Conservation (phyloP, 1,140 invertebrate species). For the Drosophila carrolli region DNA sequence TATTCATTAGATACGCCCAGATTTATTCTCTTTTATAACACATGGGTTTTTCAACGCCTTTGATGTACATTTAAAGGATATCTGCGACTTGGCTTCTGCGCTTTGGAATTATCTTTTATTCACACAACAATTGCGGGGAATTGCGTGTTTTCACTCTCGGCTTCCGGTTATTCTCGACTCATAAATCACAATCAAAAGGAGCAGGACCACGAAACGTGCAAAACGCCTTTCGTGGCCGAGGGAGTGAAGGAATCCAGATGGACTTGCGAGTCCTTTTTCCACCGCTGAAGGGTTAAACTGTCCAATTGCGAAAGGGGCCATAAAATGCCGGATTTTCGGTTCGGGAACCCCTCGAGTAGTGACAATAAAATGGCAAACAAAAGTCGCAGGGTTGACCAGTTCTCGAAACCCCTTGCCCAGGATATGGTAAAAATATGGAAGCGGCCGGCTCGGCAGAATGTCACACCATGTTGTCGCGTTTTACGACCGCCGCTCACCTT, state of each 20-base stretch:
- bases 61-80: slow-evolving; percentile 1
- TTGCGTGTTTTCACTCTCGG: slow-evolving; percentile 26
- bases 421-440: slow-evolving; percentile 71
- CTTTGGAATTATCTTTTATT: slow-evolving; percentile 4
- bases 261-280: slow-evolving; percentile 36
- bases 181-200: slow-evolving; percentile 73
- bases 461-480: slow-evolving; percentile 82
- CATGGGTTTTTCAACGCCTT: background rate
- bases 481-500: slow-evolving; percentile 73
- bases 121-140: slow-evolving; percentile 14
- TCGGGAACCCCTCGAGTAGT: slow-evolving; percentile 60
- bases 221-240: slow-evolving; percentile 28
- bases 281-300: slow-evolving; percentile 78
- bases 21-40: background rate
- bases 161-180: slow-evolving; percentile 67
- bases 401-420: slow-evolving; percentile 51
- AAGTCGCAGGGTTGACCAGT: slow-evolving; percentile 52
- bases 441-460: slow-evolving; percentile 52
- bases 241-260: slow-evolving; percentile 54
- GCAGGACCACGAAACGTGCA: slow-evolving; percentile 53
- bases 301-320: slow-evolving; percentile 69
- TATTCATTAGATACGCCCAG: slow-evolving; percentile 16
- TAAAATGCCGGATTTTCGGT: slow-evolving; percentile 72
- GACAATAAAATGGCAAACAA: slow-evolving; percentile 81
- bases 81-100: slow-evolving; percentile 8